Evolutionary conservation across 1,140 invertebrate species (phyloP), one percentile per base, ranked within the genome.

Genomic region (Wiebesia pumilae): DNA sequence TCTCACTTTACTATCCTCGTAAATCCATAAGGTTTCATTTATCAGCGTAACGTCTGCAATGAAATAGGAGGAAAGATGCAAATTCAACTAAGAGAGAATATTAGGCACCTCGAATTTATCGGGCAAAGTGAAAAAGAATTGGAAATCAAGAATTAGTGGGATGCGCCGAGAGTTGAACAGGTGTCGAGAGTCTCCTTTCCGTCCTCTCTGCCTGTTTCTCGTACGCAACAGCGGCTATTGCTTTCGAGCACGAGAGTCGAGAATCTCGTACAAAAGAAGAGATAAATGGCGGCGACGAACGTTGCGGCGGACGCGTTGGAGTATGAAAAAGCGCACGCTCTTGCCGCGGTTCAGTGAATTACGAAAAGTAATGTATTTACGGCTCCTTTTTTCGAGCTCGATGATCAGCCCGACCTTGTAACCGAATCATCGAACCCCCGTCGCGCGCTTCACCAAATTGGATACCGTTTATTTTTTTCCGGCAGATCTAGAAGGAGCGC

Each of bases 351-450:
- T 84, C 73, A 65, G 30, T 84, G 73, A 82, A 71, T 73, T 82
- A 82, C 58, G 73, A 84, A 65, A 78, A 78, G 27, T 67, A 78
- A 84, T 84, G 71, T 54, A 83, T 80, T 84, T 79, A 84, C 69
- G 67, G 43, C 30, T 54, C 69, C 47, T 83, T 71, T 83, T 83
- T 83, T 73, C 67, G 38, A n/a, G 79, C 9, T 24, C 33, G 35
- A 30, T 75, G 71, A 75, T 75, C 79, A 24, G 77, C 47, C 10
- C 47, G 24, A 27, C 58, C 58, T 62, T 12, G n/a, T 43, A 80
- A 27, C 7, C 47, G 33, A 80, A 80, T 80, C 51, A 62, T 80
- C 78, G 54, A 40, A 6, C 54, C 47, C 47, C 77, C 30, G 77
- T 54, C 16, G 77, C 3, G 77, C 43, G 9, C 0, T n/a, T 33